A percentile compares a stretch with the other conserved stretches of the same genome.
These are phyloP conservation scores for Ephialtes manifestator DNA, from an alignment of 2,888 invertebrate species.

Conservation along the genomic window DNA sequence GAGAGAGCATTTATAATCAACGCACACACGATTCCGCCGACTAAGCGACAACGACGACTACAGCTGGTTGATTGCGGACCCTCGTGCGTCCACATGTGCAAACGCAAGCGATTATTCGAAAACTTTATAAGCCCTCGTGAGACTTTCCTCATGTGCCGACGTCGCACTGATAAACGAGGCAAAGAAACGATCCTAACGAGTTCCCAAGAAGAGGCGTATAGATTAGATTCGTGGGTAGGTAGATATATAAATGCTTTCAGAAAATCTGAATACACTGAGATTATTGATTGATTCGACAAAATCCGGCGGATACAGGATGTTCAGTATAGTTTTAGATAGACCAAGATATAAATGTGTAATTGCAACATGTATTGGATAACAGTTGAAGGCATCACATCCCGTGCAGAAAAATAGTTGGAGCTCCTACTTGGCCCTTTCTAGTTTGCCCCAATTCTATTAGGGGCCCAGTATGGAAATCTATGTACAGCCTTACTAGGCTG, in stretches of 20 bases:
- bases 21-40: conserved; percentile 12
- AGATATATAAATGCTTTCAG: background rate
- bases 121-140: conserved; percentile 36
- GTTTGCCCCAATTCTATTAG: too few species aligned
- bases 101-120: conserved; percentile 34
- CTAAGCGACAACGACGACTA: conserved; percentile 31
- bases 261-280: background rate
- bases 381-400: too few species aligned
- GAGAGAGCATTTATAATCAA: conserved; percentile 57
- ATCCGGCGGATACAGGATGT: too few species aligned
- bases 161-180: conserved; percentile 39
- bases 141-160: conserved; percentile 24
- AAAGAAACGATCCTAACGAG: conserved; percentile 59
- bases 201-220: conserved; percentile 44
- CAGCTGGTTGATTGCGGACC: conserved; percentile 46
- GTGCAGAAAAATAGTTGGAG: too few species aligned
- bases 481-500: too few species aligned
- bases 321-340: too few species aligned
- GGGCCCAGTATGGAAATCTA: too few species aligned
- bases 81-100: conserved; percentile 40
- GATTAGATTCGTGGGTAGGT: conserved; percentile 27
- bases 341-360: too few species aligned
- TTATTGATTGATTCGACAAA: too few species aligned
- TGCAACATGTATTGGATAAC: too few species aligned
- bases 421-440: too few species aligned